phyloP scores from a whole-genome alignment of 37 sponge, comb jelly and placozoan species.

The Beroe forskalii region DNA sequence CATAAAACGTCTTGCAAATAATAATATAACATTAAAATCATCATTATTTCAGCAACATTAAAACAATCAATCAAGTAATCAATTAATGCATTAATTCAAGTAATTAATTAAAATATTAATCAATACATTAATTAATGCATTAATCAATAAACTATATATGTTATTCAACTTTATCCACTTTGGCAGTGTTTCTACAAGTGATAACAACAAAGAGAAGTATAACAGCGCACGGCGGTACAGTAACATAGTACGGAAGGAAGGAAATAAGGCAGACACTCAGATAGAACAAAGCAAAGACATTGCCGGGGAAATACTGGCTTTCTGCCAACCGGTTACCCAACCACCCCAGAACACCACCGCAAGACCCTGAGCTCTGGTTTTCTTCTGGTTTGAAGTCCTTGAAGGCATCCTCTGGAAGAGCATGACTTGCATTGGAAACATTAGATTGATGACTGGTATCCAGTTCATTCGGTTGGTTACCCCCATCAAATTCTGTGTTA shows the following conservation, averaged over 20 bases:
- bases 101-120: neutral
- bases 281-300: neutral
- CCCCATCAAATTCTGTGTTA: neutral
- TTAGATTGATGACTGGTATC: too few species aligned
- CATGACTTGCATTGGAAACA: too few species aligned
- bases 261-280: neutral
- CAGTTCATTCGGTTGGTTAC: neutral
- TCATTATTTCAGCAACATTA: too few species aligned
- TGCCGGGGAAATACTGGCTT: slow-evolving; percentile 12
- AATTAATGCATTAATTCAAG: neutral
- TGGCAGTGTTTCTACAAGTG: neutral
- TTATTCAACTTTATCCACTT: neutral
- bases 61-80: too few species aligned
- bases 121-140: neutral
- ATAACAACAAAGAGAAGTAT: neutral
- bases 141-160: neutral
- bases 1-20: neutral
- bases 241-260: slow-evolving; percentile 26
- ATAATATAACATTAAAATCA: too few species aligned
- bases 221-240: neutral
- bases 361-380: neutral
- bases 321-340: neutral
- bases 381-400: neutral
- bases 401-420: too few species aligned
- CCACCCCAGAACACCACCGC: neutral